A percentile compares a stretch with the other conserved stretches of the same genome.
Evolutionary conservation across 1,140 invertebrate genomes (phyloP).

Genomic region (Pachyrhynchus sulphureomaculatus): DNA sequence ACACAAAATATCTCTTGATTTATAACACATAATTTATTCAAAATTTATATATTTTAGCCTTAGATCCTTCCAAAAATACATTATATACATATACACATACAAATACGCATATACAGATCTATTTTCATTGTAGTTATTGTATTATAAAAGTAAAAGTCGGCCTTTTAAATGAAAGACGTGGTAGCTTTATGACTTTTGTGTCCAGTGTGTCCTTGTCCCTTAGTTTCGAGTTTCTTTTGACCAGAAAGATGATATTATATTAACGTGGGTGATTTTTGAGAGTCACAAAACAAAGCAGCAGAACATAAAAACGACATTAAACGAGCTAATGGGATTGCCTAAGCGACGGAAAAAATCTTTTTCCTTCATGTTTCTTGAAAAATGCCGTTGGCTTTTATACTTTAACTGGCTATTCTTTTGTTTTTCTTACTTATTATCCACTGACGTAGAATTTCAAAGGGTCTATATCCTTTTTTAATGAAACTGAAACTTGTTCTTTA

Average conservation of each 20-base stretch:
- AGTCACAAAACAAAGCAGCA: neutral
- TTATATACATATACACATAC: too few relatives aligned
- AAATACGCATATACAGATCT: too few relatives aligned
- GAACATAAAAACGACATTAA: conserved; percentile 19
- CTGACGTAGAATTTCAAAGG: neutral
- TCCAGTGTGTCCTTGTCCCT: neutral
- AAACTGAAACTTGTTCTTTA: conserved; percentile 8
- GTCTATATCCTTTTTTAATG: conserved; percentile 11
- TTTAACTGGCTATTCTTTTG: conserved; percentile 9
- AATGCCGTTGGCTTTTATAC: conserved; percentile 15
- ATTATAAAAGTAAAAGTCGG: neutral
- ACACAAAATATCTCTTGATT: too few relatives aligned
- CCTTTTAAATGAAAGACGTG: too few relatives aligned
- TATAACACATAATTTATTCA: too few relatives aligned
- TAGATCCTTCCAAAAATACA: too few relatives aligned
- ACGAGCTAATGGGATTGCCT: conserved; percentile 18
- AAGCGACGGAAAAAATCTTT: conserved; percentile 18
- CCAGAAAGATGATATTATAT: conserved; percentile 16
- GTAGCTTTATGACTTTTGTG: too few relatives aligned
- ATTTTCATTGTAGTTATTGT: too few relatives aligned
- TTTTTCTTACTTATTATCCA: conserved; percentile 21
- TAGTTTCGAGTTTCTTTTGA: conserved; percentile 2
- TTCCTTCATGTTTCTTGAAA: conserved; percentile 1
- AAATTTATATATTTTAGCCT: too few relatives aligned
- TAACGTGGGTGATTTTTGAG: neutral